Evolutionary conservation across 2,113 vertebrate genomes (phyloP), one percentile per base, ranked within the genome.

Genomic region (Cyprinodon tularosa): DNA sequence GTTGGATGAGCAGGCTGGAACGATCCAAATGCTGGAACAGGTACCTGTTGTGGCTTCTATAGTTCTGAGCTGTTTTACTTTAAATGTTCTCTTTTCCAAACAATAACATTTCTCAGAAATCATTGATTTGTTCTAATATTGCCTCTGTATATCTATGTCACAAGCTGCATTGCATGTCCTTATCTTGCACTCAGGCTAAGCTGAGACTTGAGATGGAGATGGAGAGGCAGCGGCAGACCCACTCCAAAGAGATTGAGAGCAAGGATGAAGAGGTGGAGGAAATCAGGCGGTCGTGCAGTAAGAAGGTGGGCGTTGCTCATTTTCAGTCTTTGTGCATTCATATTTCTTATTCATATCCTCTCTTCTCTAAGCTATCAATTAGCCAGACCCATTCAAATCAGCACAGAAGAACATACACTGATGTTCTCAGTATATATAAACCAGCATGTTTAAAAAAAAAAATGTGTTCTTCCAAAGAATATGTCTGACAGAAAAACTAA

Each of bases 121-220:
- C 3, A 63, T 15, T 20, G 40, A 40, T 45, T 62, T 12, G 12
- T 37, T 36, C 69, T 37, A 45, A 40, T 71, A 12, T 44, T 12
- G 3, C n/a, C 13, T 13, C 20, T 42, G 42, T 37, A 29, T 8
- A 73, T 68, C 68, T 64, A 62, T 68, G 36, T 70, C 7, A 36
- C 12, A 14, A 13, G 17, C 39, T 45, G 44, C 68, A 22, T 37
- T 80, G 5, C 48, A 7, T 73, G 15, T 78, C 42, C 60, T 67
- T 44, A 12, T 73, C 37, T 7, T 83, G 48, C n/a, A 38, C 67
- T 60, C 77, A 99, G 98, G 95, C 97, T 61, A 99, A 99, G 88
- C 93, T 99, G 71, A 95, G 98, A n/a, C 94, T 99, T 17, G 98
- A 99, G 93, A 99, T 99, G 98, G 98, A 99, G 93, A 99, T 97